Base-by-base conservation (phyloP, 1,140 invertebrate genomes). In the Scaptodrosophila lebanonensis region DNA sequence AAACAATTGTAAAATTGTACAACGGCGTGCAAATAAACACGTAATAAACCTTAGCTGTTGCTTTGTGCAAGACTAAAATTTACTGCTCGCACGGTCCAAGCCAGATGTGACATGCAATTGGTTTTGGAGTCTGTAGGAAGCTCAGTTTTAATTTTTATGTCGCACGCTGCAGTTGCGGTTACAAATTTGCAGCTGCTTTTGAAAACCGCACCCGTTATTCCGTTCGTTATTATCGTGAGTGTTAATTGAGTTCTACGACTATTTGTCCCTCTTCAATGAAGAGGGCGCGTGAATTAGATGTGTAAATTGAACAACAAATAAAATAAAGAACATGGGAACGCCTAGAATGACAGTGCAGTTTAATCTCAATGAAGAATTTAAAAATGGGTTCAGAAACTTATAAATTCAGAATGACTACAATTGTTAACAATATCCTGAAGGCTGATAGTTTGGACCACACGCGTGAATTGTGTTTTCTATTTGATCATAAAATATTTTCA, bases 1-100 rank as follows among this genome's bases (percentile, higher is more conserved):
- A 66, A 66, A 61, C 73, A 79, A 79, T 69, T 82, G 75, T 82
- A 82, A 82, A 82, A 61, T 70, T 77, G 58, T 68, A 79, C 54
- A 51, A 44, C 52, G 45, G 42, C 56, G 70, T 73, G 75, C 66
- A 69, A 79, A 77, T 82, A 77, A 52, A 51, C 66, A 54, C 65
- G 66, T 82, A 82, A 77, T 82, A 73, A 68, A 79, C 75, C 61
- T 58, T 43, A 44, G 8, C 20, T 47, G 39, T 62, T 52, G 54
- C 40, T 43, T 61, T 82, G 82, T 69, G 68, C 53, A 82, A 82
- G 73, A 73, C 75, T 54, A 61, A 66, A 68, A 33, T 49, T 42
- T 40, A 18, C 15, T 43, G 57, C 47, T 36, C 32, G 50, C 15
- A 42, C 49, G 29, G 17, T 20, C n/a, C n/a, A n/a, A 42, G 44